Evolutionary conservation across 2,797 vertebrate species (phyloP), one percentile per base, ranked within the genome.

Genomic region (Anableps anableps): DNA sequence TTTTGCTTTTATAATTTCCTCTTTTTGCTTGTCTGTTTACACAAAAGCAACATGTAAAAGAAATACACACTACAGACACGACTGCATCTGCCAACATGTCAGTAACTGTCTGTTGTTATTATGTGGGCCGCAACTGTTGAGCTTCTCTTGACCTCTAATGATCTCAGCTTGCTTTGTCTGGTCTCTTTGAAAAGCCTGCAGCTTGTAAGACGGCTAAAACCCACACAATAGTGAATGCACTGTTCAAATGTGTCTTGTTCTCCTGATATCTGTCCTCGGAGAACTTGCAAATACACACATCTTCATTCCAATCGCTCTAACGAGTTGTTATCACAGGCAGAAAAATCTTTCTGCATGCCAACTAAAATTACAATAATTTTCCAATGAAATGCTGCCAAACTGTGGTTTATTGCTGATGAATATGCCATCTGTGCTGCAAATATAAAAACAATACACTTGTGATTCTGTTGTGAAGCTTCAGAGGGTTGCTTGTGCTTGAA

Each of bases 121-220:
- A 78, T 11, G 9, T 82, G 84, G 86, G 74, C 79, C 51, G 78
- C 72, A 64, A 16, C 38, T 64, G 41, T 79, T 50, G 23, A 79
- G 82, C 75, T 71, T 79, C 73, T 72, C 2, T 38, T 86, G 85
- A 89, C 91, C 89, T 88, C 79, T 81, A 73, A 7, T 85, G 84
- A 83, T 83, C 86, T 83, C 50, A 38, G 80, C 72, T 66, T 47
- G 66, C 45, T 78, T 80, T 0, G 60, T 80, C 85, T n/a, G 23
- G 81, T 83, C 41, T 55, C 70, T 82, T 8, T 60, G 50, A 81
- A 76, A 47, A 88, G 82, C 72, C 29, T 58, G 55, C 80, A 76
- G 80, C 76, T 77, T 73, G 74, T 86, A 86, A 90, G 86, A 93
- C 86, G 89, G 89, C 91, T 89, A 88, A 84, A 86, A 85, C 74